Percentiles rank a stretch among this genome's conserved stretches.
These are phyloP conservation scores for Tamandua tetradactyla DNA, from an alignment of 2,797 vertebrate species.

Conservation along the genomic window DNA sequence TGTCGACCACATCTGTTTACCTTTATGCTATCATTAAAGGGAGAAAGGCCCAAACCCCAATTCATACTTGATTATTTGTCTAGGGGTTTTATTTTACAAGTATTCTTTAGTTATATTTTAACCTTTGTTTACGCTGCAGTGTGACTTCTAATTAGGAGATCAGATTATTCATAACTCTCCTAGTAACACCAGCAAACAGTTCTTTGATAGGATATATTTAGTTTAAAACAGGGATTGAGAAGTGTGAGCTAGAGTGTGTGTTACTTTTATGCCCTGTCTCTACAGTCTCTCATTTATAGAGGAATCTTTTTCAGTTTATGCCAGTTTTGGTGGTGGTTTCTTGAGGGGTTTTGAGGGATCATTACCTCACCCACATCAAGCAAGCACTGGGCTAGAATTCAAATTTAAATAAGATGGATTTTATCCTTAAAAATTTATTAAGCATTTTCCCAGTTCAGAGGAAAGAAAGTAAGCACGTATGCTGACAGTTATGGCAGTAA, in stretches of 20 bases:
- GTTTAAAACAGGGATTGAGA: background rate
- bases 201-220: background rate
- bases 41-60: background rate
- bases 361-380: background rate
- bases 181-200: background rate
- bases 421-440: slow-evolving; percentile 18
- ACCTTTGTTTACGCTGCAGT: background rate
- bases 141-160: background rate
- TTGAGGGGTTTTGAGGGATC: background rate
- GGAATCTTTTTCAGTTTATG: background rate
- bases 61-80: slow-evolving; percentile 20
- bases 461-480: background rate
- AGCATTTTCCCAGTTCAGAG: background rate
- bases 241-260: background rate
- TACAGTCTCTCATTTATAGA: background rate
- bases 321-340: background rate
- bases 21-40: background rate
- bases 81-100: slow-evolving; percentile 6
- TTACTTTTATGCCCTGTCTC: background rate
- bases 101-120: slow-evolving; percentile 25
- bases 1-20: background rate
- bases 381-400: background rate
- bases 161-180: background rate
- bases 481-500: background rate
- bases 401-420: background rate